Percentiles rank a stretch among this genome's conserved stretches.
These are phyloP conservation scores for Gasteruption jaculator DNA, from an alignment of 2,888 invertebrate genomes.

Conservation along the genomic window DNA sequence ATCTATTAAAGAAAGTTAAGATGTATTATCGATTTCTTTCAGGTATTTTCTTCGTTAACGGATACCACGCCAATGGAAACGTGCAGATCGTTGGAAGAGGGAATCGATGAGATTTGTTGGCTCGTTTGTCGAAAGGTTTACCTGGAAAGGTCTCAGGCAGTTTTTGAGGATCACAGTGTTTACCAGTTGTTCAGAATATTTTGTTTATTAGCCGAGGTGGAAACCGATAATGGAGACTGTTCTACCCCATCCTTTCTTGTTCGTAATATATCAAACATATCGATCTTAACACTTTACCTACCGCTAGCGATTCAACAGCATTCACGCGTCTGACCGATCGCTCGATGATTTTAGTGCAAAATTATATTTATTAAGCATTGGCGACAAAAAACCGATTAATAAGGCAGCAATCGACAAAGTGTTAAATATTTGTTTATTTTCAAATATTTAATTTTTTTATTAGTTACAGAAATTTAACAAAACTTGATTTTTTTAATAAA, in stretches of 20 bases:
- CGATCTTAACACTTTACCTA: no score
- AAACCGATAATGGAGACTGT: constrained; percentile 57
- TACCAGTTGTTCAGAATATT: constrained; percentile 75
- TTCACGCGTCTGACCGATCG: no score
- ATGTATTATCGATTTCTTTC: constrained; percentile 8
- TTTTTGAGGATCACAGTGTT: constrained; percentile 63
- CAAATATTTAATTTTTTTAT: constrained; percentile 3
- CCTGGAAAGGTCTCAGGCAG: constrained; percentile 57
- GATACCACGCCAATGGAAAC: constrained; percentile 43
- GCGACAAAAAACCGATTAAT: no score
- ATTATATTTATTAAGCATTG: no score
- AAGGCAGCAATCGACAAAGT: no score
- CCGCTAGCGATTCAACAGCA: no score
- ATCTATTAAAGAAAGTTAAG: constrained; percentile 1
- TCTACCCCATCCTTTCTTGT: no score
- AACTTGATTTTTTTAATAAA: no score
- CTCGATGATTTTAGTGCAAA: no score
- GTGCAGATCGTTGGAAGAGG: constrained; percentile 41
- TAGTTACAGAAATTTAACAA: neutral
- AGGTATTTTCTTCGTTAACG: constrained; percentile 51
- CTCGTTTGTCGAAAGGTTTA: constrained; percentile 68
- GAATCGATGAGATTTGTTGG: constrained; percentile 66
- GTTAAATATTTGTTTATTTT: constrained; percentile 2
- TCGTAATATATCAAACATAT: no score
- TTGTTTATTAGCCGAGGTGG: constrained; percentile 71